These are phyloP conservation scores for Rhinolophus ferrumequinum DNA, from an alignment of 2,113 vertebrate genomes.

Conservation along the genomic window DNA sequence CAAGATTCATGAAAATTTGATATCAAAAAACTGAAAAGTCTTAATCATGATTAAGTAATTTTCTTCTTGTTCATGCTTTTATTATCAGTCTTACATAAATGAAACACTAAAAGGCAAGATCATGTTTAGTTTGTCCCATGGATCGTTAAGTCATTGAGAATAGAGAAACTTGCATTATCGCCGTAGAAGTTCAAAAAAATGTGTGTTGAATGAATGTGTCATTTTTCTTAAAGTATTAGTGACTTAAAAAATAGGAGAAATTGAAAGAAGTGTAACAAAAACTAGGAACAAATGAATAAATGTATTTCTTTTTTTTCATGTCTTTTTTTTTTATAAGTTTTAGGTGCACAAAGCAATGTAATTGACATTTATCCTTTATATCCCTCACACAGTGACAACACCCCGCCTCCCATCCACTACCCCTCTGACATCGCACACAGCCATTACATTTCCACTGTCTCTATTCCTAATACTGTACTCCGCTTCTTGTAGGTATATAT, in stretches of 20 bases:
- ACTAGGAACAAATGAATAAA: not conserved
- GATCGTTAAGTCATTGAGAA: not conserved
- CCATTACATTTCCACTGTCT: no score
- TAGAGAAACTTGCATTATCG: not conserved
- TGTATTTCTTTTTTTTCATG: no score
- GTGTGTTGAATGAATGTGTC: not conserved
- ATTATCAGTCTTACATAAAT: slow-evolving; percentile 3
- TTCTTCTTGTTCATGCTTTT: not conserved
- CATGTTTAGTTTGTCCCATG: slow-evolving; percentile 19
- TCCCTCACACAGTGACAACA: no score
- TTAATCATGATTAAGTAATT: slow-evolving; percentile 7
- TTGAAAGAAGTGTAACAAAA: not conserved
- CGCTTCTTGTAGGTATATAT: no score
- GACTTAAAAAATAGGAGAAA: not conserved
- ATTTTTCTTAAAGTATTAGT: not conserved
- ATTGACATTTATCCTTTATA: no score
- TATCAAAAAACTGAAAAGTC: not conserved
- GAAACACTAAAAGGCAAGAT: slow-evolving; percentile 40
- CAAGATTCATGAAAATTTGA: not conserved
- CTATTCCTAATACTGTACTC: no score
- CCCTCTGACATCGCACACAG: no score
- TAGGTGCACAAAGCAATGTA: no score
- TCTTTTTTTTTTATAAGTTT: no score
- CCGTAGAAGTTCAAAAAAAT: not conserved
- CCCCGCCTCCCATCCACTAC: no score